These are phyloP conservation scores for Nemapogon koenigi DNA, from an alignment of 2,888 invertebrate genomes.

Conservation along the genomic window DNA sequence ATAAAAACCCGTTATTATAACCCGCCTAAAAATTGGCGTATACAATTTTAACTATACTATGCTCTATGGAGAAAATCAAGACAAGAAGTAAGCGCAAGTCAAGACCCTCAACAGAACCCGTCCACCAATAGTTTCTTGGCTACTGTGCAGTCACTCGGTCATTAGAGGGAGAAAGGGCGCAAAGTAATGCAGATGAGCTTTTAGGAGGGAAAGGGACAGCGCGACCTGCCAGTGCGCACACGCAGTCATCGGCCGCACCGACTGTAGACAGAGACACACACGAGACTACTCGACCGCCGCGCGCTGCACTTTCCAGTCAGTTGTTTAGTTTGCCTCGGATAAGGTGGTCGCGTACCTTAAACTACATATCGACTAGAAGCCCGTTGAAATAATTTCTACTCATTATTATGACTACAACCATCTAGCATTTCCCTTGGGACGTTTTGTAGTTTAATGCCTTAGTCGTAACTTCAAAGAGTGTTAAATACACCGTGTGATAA, in stretches of 20 bases:
- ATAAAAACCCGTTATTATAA: conserved; percentile 44
- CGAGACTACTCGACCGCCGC: conserved; percentile 24
- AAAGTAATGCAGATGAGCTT: conserved; percentile 11
- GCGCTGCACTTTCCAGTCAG: conserved; percentile 26
- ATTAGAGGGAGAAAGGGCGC: conserved; percentile 22
- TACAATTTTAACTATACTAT: conserved; percentile 22
- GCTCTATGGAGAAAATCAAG: conserved; percentile 36
- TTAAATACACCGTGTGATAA: no score
- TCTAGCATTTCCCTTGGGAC: no score
- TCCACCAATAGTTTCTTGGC: conserved; percentile 47
- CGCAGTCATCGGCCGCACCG: conserved; percentile 24
- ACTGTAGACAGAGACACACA: conserved; percentile 28
- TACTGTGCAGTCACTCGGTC: conserved; percentile 48
- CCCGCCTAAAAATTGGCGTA: conserved; percentile 46
- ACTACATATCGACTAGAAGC: no score
- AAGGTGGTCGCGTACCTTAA: no score
- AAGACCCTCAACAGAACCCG: conserved; percentile 52
- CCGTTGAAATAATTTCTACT: no score
- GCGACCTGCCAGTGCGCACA: conserved; percentile 33
- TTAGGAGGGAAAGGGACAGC: conserved; percentile 26
- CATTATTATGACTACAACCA: no score
- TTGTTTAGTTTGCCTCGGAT: no score
- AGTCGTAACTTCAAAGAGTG: no score
- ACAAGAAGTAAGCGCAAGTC: conserved; percentile 29
- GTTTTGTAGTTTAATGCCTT: no score